phyloP scores from a whole-genome alignment of 2,797 vertebrate genomes.

The Trachops cirrhosus region DNA sequence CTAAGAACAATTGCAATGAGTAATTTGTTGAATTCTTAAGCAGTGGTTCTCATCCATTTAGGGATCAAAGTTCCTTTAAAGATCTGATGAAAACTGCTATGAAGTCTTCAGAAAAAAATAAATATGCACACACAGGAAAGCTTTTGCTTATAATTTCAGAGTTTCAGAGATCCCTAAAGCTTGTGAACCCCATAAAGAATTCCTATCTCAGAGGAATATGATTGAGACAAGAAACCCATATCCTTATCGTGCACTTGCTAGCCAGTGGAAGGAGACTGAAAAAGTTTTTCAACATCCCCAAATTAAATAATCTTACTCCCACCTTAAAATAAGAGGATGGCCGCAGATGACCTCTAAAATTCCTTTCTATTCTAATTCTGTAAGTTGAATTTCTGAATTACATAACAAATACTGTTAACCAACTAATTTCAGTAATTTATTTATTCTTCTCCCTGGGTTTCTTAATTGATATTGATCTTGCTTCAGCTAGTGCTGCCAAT shows the following conservation, averaged over 20 bases:
- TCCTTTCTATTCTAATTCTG: background rate
- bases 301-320: background rate
- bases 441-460: conserved; percentile 44
- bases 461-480: conserved; percentile 71
- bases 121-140: background rate
- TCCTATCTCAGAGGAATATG: background rate
- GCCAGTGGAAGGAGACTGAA: background rate
- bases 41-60: background rate
- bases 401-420: conserved; percentile 3
- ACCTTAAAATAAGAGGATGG: background rate
- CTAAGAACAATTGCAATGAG: background rate
- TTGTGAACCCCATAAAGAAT: background rate
- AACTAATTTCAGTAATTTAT: conserved; percentile 57
- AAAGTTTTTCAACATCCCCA: background rate
- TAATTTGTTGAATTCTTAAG: background rate
- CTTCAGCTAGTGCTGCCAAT: conserved; percentile 57
- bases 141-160: background rate
- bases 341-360: background rate
- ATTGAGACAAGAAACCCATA: background rate
- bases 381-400: conserved; percentile 34
- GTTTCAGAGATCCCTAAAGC: background rate
- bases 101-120: background rate
- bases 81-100: background rate
- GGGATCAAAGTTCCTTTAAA: background rate
- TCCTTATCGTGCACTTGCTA: background rate